Evolutionary conservation across 1,140 invertebrate genomes (phyloP).

Genomic region (Drosophila kepulauana): DNA sequence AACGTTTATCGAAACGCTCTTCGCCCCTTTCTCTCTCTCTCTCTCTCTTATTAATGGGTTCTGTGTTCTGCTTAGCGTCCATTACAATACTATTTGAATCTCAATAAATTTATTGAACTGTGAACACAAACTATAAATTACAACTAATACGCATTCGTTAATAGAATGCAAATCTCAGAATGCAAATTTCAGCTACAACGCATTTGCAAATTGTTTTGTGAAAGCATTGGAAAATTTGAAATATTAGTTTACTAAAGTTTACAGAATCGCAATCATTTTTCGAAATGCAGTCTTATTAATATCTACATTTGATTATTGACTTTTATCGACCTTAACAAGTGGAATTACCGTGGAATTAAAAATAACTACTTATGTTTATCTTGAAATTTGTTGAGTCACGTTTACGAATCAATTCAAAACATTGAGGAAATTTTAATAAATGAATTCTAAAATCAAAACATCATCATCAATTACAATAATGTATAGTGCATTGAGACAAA

Average conservation of each 20-base stretch:
- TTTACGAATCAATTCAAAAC: too few species aligned
- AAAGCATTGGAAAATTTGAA: not conserved
- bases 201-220: not conserved
- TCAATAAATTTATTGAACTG: slow-evolving; percentile 1
- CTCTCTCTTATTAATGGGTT: not conserved
- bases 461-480: too few species aligned
- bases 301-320: too few species aligned
- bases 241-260: not conserved
- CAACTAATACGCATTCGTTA: slow-evolving; percentile 1
- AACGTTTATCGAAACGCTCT: not conserved
- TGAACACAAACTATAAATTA: not conserved
- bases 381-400: too few species aligned
- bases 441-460: too few species aligned
- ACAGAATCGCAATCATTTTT: too few species aligned
- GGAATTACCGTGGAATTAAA: too few species aligned
- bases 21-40: not conserved
- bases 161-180: not conserved
- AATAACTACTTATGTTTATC: too few species aligned
- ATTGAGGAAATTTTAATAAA: too few species aligned
- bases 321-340: too few species aligned
- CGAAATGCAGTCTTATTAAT: too few species aligned
- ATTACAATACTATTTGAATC: slow-evolving; percentile 6
- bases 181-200: slow-evolving; percentile 1
- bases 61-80: slow-evolving; percentile 1
- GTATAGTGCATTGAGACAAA: too few species aligned